These are phyloP conservation scores for Cervus canadensis DNA, from an alignment of 2,113 vertebrate species.

Conservation along the genomic window DNA sequence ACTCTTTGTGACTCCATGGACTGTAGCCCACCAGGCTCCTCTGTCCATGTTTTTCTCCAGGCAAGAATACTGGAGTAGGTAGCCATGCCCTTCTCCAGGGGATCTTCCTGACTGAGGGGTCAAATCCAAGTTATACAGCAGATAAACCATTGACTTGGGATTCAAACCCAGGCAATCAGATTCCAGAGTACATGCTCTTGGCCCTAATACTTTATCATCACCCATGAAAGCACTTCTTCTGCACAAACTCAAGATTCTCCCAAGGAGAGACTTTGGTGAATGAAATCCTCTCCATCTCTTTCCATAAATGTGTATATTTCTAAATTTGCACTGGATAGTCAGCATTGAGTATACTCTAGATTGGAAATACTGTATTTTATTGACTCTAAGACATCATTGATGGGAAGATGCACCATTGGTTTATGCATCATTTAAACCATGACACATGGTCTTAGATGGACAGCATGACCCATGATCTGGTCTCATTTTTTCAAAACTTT, in stretches of 20 bases:
- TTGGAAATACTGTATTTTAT: background rate
- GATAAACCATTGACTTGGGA: background rate
- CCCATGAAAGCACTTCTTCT: background rate
- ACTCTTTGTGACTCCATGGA: background rate
- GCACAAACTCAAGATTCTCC: background rate
- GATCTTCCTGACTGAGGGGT: background rate
- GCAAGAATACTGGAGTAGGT: background rate
- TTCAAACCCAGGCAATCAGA: background rate
- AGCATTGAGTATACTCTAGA: background rate
- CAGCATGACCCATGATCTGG: background rate
- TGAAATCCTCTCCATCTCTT: background rate
- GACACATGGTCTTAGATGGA: background rate
- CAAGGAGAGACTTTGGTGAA: background rate
- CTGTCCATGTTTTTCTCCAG: background rate
- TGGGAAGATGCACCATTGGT: background rate
- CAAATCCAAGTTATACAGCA: background rate
- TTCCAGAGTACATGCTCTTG: background rate
- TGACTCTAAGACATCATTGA: background rate
- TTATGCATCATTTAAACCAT: constrained; percentile 1
- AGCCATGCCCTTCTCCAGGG: background rate
- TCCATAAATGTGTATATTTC: background rate
- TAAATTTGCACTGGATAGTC: background rate
- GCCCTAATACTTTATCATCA: background rate
- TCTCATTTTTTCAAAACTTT: background rate
- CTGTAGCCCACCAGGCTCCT: background rate